Conservation (phyloP, 2,888 invertebrate species). For the Eilema depressum region DNA sequence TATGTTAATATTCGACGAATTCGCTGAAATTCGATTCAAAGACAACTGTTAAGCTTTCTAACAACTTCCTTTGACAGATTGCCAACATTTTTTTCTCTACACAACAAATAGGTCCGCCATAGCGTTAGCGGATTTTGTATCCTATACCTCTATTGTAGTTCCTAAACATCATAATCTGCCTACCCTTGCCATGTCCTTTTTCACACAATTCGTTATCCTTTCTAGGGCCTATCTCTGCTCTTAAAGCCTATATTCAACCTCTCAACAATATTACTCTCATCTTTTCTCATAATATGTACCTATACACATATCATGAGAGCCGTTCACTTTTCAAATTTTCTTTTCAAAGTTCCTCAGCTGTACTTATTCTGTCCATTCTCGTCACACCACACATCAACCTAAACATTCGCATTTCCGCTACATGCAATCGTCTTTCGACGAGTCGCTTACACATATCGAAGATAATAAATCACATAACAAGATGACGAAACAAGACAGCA, state of each 20-base stretch:
- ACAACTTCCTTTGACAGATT: not conserved
- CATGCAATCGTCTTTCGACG: conserved; percentile 1
- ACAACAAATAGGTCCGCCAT: not conserved
- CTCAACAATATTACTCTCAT: not conserved
- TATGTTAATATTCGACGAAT: not conserved
- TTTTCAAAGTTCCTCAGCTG: not conserved
- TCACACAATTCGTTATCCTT: not conserved
- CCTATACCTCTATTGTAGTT: not conserved
- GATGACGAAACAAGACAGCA: conserved; percentile 31
- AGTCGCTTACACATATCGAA: conserved; percentile 4
- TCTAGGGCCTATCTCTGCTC: not conserved
- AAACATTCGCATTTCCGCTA: not conserved
- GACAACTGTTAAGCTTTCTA: not conserved
- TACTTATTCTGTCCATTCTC: not conserved
- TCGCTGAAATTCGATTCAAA: not conserved
- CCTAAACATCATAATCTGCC: not conserved
- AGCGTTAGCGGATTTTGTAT: not conserved
- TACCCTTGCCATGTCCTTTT: not conserved
- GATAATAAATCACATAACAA: conserved; percentile 31
- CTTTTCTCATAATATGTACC: not conserved
- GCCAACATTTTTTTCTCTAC: not conserved
- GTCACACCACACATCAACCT: not conserved
- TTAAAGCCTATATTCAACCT: not conserved
- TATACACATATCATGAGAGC: not conserved
- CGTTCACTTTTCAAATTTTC: not conserved